phyloP scores from a whole-genome alignment of 2,888 invertebrate species.

The Itoplectis maculator region DNA sequence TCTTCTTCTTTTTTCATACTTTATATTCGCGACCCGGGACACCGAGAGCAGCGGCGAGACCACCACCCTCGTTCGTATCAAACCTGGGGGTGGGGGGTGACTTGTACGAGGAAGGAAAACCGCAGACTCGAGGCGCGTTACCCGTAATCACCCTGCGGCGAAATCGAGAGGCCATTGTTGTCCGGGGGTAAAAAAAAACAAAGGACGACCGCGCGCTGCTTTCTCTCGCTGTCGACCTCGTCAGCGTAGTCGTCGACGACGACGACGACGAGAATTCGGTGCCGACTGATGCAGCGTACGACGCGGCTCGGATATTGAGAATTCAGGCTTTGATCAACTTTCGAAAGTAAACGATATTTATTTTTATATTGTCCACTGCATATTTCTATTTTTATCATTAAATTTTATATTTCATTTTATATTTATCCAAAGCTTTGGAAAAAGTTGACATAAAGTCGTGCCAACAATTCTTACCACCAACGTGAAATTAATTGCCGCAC shows the following conservation, averaged over 20 bases:
- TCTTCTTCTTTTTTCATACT: slow-evolving; percentile 61
- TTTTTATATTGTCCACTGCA: no score
- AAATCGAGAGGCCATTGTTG: slow-evolving; percentile 73
- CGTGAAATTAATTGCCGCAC: background rate
- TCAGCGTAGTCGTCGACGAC: slow-evolving; percentile 46
- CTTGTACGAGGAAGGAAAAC: slow-evolving; percentile 61
- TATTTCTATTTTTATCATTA: no score
- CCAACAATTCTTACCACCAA: background rate
- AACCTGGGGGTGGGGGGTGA: slow-evolving; percentile 53
- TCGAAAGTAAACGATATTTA: no score
- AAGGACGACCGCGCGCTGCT: slow-evolving; percentile 62
- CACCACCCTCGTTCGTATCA: slow-evolving; percentile 64
- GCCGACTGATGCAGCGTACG: slow-evolving; percentile 39
- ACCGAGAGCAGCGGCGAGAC: slow-evolving; percentile 16
- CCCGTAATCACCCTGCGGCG: slow-evolving; percentile 70
- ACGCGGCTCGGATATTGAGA: background rate
- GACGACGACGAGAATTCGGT: slow-evolving; percentile 23
- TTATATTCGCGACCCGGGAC: slow-evolving; percentile 50
- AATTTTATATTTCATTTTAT: no score
- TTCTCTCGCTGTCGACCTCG: slow-evolving; percentile 43
- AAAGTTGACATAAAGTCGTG: slow-evolving; percentile 18
- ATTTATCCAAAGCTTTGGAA: no score
- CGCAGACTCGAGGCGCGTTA: slow-evolving; percentile 61
- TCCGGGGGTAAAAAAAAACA: slow-evolving; percentile 66
- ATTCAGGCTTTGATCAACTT: slow-evolving; percentile 39